Conservation (phyloP, 1,140 invertebrate species). For the Bombus ignitus region DNA sequence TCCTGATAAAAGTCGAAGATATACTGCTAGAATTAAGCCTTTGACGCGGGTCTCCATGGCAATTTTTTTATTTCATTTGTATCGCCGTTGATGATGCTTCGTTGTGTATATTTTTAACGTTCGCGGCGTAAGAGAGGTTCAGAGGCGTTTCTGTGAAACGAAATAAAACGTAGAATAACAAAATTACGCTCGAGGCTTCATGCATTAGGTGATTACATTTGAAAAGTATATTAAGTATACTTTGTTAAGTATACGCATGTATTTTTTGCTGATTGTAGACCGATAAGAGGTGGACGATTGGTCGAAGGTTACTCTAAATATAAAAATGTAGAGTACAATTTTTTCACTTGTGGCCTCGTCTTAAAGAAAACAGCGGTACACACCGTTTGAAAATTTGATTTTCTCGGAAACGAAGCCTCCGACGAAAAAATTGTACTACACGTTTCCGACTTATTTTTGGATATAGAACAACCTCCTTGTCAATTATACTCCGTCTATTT, state of each 20-base stretch:
- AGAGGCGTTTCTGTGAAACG: too few relatives aligned
- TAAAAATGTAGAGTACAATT: neutral
- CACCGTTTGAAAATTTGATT: neutral
- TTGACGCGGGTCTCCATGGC: accelerated
- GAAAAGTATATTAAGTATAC: neutral
- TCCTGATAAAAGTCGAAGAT: neutral
- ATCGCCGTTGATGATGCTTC: neutral
- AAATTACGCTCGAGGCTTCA: neutral
- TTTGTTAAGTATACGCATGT: neutral
- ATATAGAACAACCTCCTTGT: too few relatives aligned
- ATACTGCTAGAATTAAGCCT: neutral
- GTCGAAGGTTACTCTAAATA: neutral
- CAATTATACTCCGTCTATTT: too few relatives aligned
- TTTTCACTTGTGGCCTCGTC: neutral
- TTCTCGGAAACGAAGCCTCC: neutral
- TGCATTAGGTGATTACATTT: neutral
- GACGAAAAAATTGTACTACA: neutral
- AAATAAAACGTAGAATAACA: neutral
- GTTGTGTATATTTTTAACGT: too few relatives aligned
- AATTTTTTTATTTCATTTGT: neutral
- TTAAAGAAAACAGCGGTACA: neutral
- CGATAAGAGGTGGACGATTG: neutral
- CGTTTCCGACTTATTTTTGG: too few relatives aligned
- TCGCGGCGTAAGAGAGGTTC: too few relatives aligned
- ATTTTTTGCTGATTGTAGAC: neutral